Conservation (phyloP, 2,113 vertebrate genomes). For the Fulica atra region DNA sequence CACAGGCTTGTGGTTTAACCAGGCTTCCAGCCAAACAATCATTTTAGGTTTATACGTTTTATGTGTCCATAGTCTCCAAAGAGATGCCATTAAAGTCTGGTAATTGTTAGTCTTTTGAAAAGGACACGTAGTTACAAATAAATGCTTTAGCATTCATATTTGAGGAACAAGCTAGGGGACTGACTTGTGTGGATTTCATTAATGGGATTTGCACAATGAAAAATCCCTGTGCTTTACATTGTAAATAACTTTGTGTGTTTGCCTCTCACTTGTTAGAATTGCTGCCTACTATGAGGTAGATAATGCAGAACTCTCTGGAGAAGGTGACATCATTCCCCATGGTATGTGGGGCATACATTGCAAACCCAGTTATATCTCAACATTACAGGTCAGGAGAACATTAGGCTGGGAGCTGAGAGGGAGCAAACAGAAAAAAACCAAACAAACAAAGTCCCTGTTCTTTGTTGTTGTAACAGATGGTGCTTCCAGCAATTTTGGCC, state of each 20-base stretch:
- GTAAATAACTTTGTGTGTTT: background rate
- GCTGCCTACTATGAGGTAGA: background rate
- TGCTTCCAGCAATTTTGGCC: background rate
- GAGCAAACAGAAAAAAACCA: background rate
- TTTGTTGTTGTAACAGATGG: background rate
- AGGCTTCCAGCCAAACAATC: constrained; percentile 11
- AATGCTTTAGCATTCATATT: background rate
- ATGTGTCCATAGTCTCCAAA: background rate
- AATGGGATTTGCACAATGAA: background rate
- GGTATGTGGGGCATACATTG: background rate
- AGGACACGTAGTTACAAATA: background rate
- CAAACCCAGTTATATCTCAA: background rate
- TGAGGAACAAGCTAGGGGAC: background rate
- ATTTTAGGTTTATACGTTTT: background rate
- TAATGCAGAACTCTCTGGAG: background rate
- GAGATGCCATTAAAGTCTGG: background rate
- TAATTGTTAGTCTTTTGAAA: constrained; percentile 24
- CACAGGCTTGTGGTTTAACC: background rate
- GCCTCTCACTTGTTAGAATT: background rate
- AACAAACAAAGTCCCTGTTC: background rate
- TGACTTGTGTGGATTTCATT: background rate
- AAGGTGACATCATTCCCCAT: background rate
- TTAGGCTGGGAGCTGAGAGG: background rate
- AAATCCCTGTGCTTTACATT: background rate
- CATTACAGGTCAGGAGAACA: background rate